Percentiles rank a stretch among this genome's conserved stretches.
These are phyloP conservation scores for Dicaeum eximium DNA, from an alignment of 2,113 vertebrate species.

Conservation along the genomic window DNA sequence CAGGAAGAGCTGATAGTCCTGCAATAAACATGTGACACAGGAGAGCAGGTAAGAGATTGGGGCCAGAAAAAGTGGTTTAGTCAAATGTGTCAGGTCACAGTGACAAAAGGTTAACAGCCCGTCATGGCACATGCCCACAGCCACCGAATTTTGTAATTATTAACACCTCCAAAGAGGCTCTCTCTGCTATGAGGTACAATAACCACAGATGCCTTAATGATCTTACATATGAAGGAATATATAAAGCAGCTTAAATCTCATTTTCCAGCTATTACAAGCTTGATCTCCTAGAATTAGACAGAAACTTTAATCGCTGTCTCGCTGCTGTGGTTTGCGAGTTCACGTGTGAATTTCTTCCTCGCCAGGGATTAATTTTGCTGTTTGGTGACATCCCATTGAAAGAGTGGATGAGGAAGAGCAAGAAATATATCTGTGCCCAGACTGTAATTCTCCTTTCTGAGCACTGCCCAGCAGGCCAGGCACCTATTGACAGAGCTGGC, in stretches of 20 bases:
- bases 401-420: neutral
- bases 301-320: neutral
- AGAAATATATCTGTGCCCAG: neutral
- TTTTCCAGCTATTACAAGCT: constrained; percentile 21
- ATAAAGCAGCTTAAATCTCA: constrained; percentile 29
- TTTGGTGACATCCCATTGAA: neutral
- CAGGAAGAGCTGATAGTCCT: neutral
- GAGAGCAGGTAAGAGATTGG: neutral
- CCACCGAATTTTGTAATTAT: neutral
- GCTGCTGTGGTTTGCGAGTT: neutral
- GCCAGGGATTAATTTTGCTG: neutral
- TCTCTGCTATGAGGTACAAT: neutral
- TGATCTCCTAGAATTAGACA: constrained; percentile 13
- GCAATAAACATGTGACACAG: neutral
- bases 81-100: neutral
- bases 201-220: neutral
- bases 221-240: neutral
- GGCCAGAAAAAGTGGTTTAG: constrained; percentile 3
- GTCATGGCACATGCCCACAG: neutral
- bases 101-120: neutral
- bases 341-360: neutral
- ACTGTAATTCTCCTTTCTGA: neutral
- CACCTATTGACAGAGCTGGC: neutral
- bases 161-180: neutral
- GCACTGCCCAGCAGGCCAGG: neutral